Percentiles rank a stretch among this genome's conserved stretches.
These are phyloP conservation scores for Phalera bucephala DNA, from an alignment of 2,888 invertebrate genomes.

Conservation along the genomic window DNA sequence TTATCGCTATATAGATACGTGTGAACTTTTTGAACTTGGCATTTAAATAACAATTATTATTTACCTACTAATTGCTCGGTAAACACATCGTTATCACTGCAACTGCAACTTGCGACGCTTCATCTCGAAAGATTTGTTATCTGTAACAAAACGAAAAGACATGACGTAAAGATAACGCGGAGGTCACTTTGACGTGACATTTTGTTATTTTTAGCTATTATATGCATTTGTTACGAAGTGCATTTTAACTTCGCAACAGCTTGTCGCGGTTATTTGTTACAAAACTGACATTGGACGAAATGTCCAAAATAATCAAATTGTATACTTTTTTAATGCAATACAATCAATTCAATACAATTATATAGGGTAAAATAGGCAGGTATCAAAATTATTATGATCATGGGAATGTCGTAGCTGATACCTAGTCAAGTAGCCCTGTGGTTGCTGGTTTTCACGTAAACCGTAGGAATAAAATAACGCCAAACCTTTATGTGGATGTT, in stretches of 20 bases:
- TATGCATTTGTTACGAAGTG: slow-evolving; percentile 14
- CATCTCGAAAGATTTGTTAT: background rate
- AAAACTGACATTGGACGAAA: background rate
- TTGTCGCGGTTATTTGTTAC: background rate
- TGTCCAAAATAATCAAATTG: background rate
- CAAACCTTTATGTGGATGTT: no score
- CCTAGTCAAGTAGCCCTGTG: no score
- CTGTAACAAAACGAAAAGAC: slow-evolving; percentile 4
- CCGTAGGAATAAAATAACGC: no score
- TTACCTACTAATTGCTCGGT: slow-evolving; percentile 23
- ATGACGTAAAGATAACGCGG: slow-evolving; percentile 26
- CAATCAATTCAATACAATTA: background rate
- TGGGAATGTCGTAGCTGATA: no score
- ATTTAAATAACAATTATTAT: no score
- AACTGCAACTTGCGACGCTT: slow-evolving; percentile 10
- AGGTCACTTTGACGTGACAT: slow-evolving; percentile 41
- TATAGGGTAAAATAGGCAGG: background rate
- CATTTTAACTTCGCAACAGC: background rate
- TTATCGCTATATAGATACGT: background rate
- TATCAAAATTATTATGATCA: no score
- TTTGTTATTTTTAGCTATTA: slow-evolving; percentile 13
- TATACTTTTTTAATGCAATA: background rate
- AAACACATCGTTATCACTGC: slow-evolving; percentile 28
- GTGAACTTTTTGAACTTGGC: background rate
- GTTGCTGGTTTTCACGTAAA: no score